Evolutionary conservation across 2,888 invertebrate species (phyloP), one percentile per base, ranked within the genome.

Genomic region (Rhopalosiphum nymphaeae): DNA sequence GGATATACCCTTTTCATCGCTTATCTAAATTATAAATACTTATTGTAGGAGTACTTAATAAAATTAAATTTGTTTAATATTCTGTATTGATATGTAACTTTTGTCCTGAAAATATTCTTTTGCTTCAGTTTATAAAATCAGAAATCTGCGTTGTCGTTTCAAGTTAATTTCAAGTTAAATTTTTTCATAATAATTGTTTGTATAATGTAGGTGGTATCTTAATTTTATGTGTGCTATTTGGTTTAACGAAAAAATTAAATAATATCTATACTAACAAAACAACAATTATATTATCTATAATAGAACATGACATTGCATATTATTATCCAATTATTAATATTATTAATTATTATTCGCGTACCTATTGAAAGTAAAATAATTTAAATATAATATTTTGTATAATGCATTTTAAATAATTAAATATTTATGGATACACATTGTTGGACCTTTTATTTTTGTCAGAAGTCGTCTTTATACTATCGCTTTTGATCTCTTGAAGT

Each of bases 401-500:
- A 9, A 36, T 78, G 21, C 9, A 7, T 78, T 29, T 78, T 53
- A 87, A 46, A 61, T 25, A 36, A 87, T 61, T 87, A 61, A 42
- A 87, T 29, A 46, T n/a, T 61, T 61, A 21, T 11, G 44, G n/a
- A 44, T 85, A 46, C 13, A 26, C 46, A n/a, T 87, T 46, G 36
- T 86, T 61, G 25, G 13, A 36, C 11, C n/a, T 61, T 78, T 61
- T 36, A 49, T 49, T 36, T 36, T 36, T 57, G 91, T 91, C 91
- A 25, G 46, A 16, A 36, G 44, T 92, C 46, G 61, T 16, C 61
- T 87, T 92, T 61, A 13, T 87, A 36, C 11, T 29, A 49, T 61
- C 26, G 61, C 92, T 61, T 92, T 92, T 92, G 92, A 92, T 92
- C 92, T 92, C 53, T 49, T 29, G 57, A 49, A 92, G 92, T 92